Evolutionary conservation across 2,113 vertebrate species (phyloP), one percentile per base, ranked within the genome.

Genomic region (Epinephelus lanceolatus): DNA sequence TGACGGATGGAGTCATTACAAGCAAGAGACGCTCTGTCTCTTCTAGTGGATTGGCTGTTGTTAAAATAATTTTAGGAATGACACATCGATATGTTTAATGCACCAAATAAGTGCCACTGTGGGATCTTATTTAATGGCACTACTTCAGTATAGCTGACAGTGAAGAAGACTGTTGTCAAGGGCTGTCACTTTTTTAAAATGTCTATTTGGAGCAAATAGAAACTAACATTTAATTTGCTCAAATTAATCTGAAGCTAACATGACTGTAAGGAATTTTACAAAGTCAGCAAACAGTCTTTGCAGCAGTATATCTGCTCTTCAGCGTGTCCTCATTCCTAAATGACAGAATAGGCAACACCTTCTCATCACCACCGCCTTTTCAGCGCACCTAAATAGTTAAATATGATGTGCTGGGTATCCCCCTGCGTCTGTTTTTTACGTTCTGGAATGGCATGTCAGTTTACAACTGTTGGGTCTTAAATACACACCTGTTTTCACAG

Each of bases 1-100:
- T 73, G 56, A 63, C 30, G 2, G 55, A 59, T 73, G 23, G 57
- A 77, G 53, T 75, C 70, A 55, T 86, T 81, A 57, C 40, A 49
- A 59, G 33, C 49, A 33, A 30, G 11, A 71, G 45, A 15, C 67
- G 70, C 11, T 67, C 33, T 19, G 53, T 52, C 55, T 23, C 13
- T 68, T 11, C 37, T 17, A 11, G 21, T 25, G 13, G 21, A 51
- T 30, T 23, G 9, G 25, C 72, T 45, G 25, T 5, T 74, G 52
- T 61, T 60, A n/a, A 37, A 30, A 79, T 59, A 23, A 30, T 65
- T 76, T 59, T 6, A 47, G 6, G 12, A 79, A 60, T 30, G 71
- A 59, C 42, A 10, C 51, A 68, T 71, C 52, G 3, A 61, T 45
- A 17, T 67, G 27, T 78, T 81, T 59, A 67, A 62, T 63, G 33